These are phyloP conservation scores for Philopotamus ludificatus DNA, from an alignment of 1,140 invertebrate species.

Conservation along the genomic window DNA sequence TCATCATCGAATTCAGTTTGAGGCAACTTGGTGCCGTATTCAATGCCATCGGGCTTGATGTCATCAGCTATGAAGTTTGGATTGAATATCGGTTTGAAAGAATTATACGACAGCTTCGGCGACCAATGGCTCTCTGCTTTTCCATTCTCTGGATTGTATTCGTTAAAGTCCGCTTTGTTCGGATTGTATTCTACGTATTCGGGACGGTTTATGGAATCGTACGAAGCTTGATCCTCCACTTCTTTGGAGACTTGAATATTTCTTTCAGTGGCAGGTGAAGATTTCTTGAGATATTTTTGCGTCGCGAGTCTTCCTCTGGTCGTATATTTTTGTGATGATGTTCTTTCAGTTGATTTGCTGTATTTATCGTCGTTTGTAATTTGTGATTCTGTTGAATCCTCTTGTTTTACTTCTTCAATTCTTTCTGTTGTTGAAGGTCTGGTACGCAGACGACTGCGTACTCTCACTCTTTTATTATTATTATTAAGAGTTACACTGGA, in stretches of 20 bases:
- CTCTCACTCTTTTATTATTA: conserved; percentile 31
- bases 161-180: conserved; percentile 46
- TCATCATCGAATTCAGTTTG: conserved; percentile 37
- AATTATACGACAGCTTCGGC: conserved; percentile 57
- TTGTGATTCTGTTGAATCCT: conserved; percentile 34
- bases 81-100: conserved; percentile 58
- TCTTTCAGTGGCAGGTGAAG: conserved; percentile 50
- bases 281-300: conserved; percentile 51
- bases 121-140: conserved; percentile 63
- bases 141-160: conserved; percentile 41
- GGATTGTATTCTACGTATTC: conserved; percentile 47
- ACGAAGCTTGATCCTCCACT: conserved; percentile 51
- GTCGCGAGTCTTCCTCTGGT: conserved; percentile 42
- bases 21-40: conserved; percentile 42
- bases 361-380: conserved; percentile 30
- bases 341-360: conserved; percentile 20
- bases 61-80: conserved; percentile 53
- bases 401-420: conserved; percentile 16
- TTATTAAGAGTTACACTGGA: conserved; percentile 14
- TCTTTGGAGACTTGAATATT: conserved; percentile 46
- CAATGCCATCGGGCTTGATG: conserved; percentile 44
- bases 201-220: conserved; percentile 52
- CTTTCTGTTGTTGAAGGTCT: conserved; percentile 39
- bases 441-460: conserved; percentile 41
- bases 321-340: conserved; percentile 25